phyloP scores from a whole-genome alignment of 2,113 vertebrate genomes.

The Formicarius rufipectus region DNA sequence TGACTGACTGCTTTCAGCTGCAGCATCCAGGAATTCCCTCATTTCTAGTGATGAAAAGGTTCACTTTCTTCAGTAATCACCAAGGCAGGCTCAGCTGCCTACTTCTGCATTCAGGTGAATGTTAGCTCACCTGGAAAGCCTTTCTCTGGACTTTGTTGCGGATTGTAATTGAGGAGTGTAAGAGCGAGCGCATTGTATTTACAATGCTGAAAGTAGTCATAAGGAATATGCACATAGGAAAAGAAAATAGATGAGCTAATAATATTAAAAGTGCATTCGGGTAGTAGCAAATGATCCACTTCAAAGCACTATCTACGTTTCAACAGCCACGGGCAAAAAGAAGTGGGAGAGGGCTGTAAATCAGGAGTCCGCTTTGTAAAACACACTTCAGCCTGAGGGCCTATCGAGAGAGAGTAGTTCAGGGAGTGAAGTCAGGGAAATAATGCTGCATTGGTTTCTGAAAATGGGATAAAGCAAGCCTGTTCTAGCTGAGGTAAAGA shows the following conservation, averaged over 20 bases:
- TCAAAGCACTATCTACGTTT: not conserved
- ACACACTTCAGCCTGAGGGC: not conserved
- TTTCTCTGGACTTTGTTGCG: not conserved
- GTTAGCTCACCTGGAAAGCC: not conserved
- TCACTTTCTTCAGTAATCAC: not conserved
- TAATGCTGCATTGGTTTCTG: not conserved
- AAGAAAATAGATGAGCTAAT: not conserved
- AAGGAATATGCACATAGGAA: not conserved
- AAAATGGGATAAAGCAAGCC: not conserved
- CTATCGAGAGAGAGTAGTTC: not conserved
- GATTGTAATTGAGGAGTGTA: not conserved
- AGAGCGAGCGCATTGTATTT: not conserved
- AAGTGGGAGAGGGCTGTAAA: not conserved
- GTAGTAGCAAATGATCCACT: not conserved
- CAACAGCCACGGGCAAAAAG: not conserved
- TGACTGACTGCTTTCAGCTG: not conserved
- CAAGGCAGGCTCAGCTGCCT: not conserved
- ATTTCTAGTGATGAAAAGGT: not conserved
- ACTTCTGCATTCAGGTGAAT: not conserved
- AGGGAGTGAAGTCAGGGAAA: not conserved
- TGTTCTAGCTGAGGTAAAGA: not conserved
- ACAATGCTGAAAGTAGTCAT: not conserved
- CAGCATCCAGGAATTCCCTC: not conserved
- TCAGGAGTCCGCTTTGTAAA: not conserved
- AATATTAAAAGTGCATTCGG: not conserved